Evolutionary conservation across 2,888 invertebrate species (phyloP).

Genomic region (Helobdella robusta): DNA sequence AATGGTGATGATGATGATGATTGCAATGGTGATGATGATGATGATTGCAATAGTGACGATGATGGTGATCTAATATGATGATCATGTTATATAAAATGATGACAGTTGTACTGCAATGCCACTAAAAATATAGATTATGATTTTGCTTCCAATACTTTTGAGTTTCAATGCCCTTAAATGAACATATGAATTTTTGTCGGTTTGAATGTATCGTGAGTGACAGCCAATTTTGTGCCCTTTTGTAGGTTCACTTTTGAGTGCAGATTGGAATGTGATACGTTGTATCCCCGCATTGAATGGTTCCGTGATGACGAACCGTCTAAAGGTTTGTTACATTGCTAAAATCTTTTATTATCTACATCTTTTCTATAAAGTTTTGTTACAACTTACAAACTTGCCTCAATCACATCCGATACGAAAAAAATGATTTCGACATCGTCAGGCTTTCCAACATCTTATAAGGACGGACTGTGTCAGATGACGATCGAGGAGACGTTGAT

Average conservation of each 20-base stretch:
- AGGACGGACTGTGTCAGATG: conserved; percentile 62
- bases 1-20: too few species aligned
- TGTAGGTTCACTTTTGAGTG: conserved; percentile 46
- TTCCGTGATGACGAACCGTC: conserved; percentile 71
- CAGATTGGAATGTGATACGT: conserved; percentile 41
- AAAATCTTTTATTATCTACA: not conserved
- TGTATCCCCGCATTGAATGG: conserved; percentile 54
- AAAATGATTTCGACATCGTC: conserved; percentile 63
- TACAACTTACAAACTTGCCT: not conserved
- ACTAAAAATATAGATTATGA: not conserved
- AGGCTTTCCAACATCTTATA: conserved; percentile 64
- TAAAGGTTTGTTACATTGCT: conserved; percentile 43
- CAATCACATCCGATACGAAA: conserved; percentile 1
- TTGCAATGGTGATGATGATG: too few species aligned
- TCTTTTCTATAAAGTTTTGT: not conserved
- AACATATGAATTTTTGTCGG: too few species aligned
- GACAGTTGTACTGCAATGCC: too few species aligned
- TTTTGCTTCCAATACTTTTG: not conserved
- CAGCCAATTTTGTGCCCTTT: too few species aligned
- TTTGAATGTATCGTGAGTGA: too few species aligned
- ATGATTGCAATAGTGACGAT: too few species aligned
- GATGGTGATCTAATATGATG: too few species aligned
- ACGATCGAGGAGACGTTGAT: conserved; percentile 76
- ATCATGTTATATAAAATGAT: too few species aligned
- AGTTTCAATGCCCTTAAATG: not conserved